These are phyloP conservation scores for Bruchidius siliquastri DNA, from an alignment of 2,888 invertebrate species.

Conservation along the genomic window DNA sequence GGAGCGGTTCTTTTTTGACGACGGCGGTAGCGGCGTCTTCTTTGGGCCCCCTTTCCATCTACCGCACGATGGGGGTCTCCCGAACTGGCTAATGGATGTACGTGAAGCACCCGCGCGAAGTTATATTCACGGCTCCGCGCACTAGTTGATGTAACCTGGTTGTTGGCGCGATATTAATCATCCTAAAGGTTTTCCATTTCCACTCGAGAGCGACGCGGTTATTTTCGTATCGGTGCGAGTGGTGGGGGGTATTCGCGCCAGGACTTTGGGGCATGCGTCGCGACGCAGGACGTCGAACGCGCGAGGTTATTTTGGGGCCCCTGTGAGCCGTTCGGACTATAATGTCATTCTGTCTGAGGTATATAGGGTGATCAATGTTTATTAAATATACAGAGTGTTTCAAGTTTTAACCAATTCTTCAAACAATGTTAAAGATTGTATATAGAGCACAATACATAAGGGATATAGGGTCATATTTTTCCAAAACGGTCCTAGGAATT, in stretches of 20 bases:
- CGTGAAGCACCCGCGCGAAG: not conserved
- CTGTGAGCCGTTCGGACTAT: not conserved
- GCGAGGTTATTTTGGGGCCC: not conserved
- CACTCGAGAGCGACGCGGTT: not conserved
- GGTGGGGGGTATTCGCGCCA: not conserved
- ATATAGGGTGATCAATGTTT: not conserved
- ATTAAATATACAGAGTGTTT: too few relatives aligned
- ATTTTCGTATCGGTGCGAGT: not conserved
- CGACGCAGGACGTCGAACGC: not conserved
- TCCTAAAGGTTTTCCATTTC: not conserved
- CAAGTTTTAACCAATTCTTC: too few relatives aligned
- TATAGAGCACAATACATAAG: too few relatives aligned
- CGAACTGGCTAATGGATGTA: not conserved
- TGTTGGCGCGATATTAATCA: not conserved
- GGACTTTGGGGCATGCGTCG: not conserved
- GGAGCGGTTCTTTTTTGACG: slow-evolving; percentile 65
- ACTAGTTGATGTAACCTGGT: not conserved
- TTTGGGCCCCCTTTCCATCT: not conserved
- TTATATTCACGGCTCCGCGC: not conserved
- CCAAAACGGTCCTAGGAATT: too few relatives aligned
- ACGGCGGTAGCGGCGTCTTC: slow-evolving; percentile 14
- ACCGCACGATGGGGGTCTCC: not conserved
- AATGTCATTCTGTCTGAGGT: slow-evolving; percentile 14
- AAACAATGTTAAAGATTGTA: too few relatives aligned
- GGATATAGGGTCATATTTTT: too few relatives aligned